Percentiles rank a stretch among this genome's conserved stretches.
phyloP scores from a whole-genome alignment of 2,113 vertebrate species.

The Pagrus major region DNA sequence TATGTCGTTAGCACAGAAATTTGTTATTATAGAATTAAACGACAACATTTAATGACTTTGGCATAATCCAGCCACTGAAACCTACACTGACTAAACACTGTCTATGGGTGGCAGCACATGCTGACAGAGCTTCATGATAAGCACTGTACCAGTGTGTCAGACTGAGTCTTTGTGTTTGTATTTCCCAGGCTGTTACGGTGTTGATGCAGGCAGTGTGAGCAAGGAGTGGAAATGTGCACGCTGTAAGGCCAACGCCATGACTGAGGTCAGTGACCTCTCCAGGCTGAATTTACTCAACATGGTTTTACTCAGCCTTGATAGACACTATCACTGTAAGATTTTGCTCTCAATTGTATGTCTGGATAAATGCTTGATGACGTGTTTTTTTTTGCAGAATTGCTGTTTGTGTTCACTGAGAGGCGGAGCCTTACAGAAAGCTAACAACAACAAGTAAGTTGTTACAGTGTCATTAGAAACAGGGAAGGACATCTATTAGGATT shows the following conservation, averaged over 20 bases:
- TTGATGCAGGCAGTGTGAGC: constrained; percentile 87
- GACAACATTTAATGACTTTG: neutral
- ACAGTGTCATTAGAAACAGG: no score
- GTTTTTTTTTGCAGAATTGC: constrained; percentile 88
- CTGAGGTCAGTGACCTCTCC: constrained; percentile 86
- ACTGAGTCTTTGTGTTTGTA: constrained; percentile 14
- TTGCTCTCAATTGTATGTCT: neutral
- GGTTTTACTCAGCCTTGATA: neutral
- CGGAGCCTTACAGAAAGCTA: constrained; percentile 96
- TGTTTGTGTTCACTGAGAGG: constrained; percentile 96
- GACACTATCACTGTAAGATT: neutral
- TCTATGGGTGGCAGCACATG: neutral
- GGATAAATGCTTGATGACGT: neutral
- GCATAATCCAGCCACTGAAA: neutral
- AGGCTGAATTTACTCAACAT: neutral
- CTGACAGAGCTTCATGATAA: neutral
- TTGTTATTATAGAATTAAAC: neutral
- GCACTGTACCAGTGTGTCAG: neutral
- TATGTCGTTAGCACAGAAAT: neutral
- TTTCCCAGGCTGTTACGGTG: constrained; percentile 92
- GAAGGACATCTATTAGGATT: neutral
- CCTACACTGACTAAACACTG: neutral
- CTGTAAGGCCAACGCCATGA: constrained; percentile 92
- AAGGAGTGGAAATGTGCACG: constrained; percentile 96
- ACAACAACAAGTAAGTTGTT: constrained; percentile 92